Evolutionary conservation across 2,888 invertebrate genomes (phyloP).

Genomic region (Adineta ricciae): DNA sequence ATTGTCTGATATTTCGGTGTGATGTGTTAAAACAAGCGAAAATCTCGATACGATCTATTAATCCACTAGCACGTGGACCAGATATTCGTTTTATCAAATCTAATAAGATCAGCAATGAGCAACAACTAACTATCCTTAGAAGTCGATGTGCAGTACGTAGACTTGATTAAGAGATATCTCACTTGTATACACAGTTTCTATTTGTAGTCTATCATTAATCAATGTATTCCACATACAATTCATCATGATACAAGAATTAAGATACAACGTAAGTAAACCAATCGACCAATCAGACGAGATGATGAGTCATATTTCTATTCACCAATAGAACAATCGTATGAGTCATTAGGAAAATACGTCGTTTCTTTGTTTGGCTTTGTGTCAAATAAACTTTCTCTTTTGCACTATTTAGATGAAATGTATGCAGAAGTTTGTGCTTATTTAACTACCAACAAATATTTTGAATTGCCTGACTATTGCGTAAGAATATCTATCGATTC

Average conservation of each 20-base stretch:
- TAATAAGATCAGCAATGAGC: neutral
- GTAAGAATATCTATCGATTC: neutral
- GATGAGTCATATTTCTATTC: no score
- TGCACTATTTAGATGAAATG: neutral
- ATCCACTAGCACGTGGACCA: neutral
- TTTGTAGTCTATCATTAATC: neutral
- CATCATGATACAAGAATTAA: neutral
- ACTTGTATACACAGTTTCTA: neutral
- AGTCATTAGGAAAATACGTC: no score
- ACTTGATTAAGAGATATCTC: no score
- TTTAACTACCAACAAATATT: neutral
- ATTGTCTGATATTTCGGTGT: conserved; percentile 88
- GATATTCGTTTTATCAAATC: neutral
- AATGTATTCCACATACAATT: neutral
- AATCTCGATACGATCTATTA: neutral
- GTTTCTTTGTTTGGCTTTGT: neutral
- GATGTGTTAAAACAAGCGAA: conserved; percentile 56
- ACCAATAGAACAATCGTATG: no score
- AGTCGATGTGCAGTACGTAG: neutral
- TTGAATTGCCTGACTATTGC: neutral
- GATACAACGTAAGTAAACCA: neutral
- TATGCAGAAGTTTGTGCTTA: neutral
- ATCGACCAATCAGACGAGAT: neutral
- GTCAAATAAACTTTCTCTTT: neutral
- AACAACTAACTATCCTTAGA: neutral